A percentile compares a stretch with the other conserved stretches of the same genome.
Evolutionary conservation across 2,113 vertebrate genomes (phyloP).

Genomic region (Myotis davidii): DNA sequence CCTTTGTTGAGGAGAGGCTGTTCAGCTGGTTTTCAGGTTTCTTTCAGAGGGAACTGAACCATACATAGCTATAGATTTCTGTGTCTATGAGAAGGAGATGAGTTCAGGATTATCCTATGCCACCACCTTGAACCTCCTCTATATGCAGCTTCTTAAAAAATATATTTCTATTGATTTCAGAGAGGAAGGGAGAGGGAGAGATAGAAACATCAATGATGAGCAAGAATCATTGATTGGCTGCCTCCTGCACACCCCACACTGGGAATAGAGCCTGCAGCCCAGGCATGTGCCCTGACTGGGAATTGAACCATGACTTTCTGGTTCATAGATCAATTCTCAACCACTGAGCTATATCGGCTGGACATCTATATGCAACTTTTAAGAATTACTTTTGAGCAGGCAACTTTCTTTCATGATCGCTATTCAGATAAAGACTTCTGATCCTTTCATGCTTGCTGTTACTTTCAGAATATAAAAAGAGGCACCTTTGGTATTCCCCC

Average conservation of each 20-base stretch:
- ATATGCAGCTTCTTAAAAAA: not conserved
- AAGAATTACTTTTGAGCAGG: not conserved
- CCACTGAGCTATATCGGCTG: too few species aligned
- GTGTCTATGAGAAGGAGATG: not conserved
- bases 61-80: not conserved
- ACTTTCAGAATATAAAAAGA: slow-evolving; percentile 9
- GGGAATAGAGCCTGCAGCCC: too few species aligned
- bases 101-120: not conserved
- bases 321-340: too few species aligned
- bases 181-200: too few species aligned
- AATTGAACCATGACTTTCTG: too few species aligned
- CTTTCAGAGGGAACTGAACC: not conserved
- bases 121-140: not conserved
- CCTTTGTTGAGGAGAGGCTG: not conserved
- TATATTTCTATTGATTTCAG: too few species aligned
- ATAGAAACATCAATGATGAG: too few species aligned
- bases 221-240: too few species aligned
- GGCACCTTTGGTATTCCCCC: not conserved
- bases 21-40: not conserved
- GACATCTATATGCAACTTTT: not conserved
- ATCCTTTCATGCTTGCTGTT: not conserved
- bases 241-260: too few species aligned
- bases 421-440: slow-evolving; percentile 38
- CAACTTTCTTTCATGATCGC: not conserved
- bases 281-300: too few species aligned